A percentile compares a stretch with the other conserved stretches of the same genome.
phyloP scores from a whole-genome alignment of 2,113 vertebrate genomes.

The Lasiurus borealis region DNA sequence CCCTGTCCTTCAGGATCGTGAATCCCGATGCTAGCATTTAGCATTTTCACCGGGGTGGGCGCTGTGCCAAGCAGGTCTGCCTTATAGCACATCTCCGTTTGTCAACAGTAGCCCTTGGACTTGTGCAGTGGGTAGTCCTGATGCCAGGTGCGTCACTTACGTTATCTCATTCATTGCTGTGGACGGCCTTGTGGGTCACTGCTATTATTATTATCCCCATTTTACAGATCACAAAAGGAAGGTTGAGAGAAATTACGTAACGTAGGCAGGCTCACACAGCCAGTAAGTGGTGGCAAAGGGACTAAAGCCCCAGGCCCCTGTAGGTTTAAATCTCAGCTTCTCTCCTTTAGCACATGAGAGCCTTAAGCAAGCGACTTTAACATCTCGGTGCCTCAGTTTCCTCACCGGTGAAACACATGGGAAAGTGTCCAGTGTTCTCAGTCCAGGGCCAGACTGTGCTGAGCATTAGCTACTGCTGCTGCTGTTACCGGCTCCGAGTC shows the following conservation, averaged over 20 bases:
- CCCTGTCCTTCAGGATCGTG: accelerated
- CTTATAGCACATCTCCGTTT: neutral
- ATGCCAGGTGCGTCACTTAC: neutral
- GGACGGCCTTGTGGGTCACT: neutral
- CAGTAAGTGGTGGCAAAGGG: neutral
- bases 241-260: neutral
- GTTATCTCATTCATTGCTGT: neutral
- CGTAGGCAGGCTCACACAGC: neutral
- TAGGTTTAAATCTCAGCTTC: neutral
- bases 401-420: neutral
- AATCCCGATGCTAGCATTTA: neutral
- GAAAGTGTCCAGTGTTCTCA: neutral
- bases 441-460: neutral
- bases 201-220: neutral
- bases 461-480: neutral
- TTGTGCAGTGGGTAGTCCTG: neutral
- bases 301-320: neutral
- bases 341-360: neutral
- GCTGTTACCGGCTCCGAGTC: neutral
- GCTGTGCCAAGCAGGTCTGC: neutral
- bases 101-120: neutral
- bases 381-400: neutral
- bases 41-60: accelerated
- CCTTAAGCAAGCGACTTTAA: neutral
- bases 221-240: neutral